Percentiles rank a stretch among this genome's conserved stretches.
Conservation (phyloP, 2,113 vertebrate species). For the Orientallactaga bullata region DNA sequence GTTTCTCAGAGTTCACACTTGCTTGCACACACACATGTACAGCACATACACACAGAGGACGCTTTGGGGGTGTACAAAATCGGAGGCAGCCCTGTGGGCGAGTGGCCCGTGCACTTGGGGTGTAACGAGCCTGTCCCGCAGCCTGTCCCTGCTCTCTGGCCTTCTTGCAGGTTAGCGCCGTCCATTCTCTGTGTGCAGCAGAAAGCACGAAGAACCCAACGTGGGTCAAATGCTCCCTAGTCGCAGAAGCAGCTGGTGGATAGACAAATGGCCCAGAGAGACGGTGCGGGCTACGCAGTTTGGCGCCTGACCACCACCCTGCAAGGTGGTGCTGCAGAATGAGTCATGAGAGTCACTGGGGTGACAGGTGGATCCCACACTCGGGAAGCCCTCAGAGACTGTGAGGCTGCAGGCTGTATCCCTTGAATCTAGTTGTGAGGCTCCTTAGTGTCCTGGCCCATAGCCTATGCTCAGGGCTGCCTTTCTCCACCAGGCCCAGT, state of each 20-base stretch:
- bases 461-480: slow-evolving; percentile 76
- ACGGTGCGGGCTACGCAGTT: slow-evolving; percentile 71
- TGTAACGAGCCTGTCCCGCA: slow-evolving; percentile 86
- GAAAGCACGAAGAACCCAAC: slow-evolving; percentile 88
- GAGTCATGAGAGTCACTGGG: slow-evolving; percentile 66
- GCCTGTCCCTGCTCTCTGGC: slow-evolving; percentile 80
- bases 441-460: slow-evolving; percentile 56
- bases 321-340: slow-evolving; percentile 70
- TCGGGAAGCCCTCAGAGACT: slow-evolving; percentile 51
- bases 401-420: background rate
- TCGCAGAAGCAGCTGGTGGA: slow-evolving; percentile 88
- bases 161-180: slow-evolving; percentile 83
- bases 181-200: slow-evolving; percentile 85
- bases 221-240: slow-evolving; percentile 87
- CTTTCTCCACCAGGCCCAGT: slow-evolving; percentile 73
- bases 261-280: slow-evolving; percentile 66
- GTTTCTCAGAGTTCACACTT: slow-evolving; percentile 85
- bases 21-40: slow-evolving; percentile 73
- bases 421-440: slow-evolving; percentile 79
- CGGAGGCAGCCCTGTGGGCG: slow-evolving; percentile 84
- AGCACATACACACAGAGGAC: slow-evolving; percentile 56
- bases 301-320: slow-evolving; percentile 71
- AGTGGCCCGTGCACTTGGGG: slow-evolving; percentile 85
- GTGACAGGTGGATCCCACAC: slow-evolving; percentile 10
- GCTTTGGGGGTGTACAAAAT: slow-evolving; percentile 85